These are phyloP conservation scores for Gari tellinella DNA, from an alignment of 2,888 invertebrate species.

Conservation along the genomic window DNA sequence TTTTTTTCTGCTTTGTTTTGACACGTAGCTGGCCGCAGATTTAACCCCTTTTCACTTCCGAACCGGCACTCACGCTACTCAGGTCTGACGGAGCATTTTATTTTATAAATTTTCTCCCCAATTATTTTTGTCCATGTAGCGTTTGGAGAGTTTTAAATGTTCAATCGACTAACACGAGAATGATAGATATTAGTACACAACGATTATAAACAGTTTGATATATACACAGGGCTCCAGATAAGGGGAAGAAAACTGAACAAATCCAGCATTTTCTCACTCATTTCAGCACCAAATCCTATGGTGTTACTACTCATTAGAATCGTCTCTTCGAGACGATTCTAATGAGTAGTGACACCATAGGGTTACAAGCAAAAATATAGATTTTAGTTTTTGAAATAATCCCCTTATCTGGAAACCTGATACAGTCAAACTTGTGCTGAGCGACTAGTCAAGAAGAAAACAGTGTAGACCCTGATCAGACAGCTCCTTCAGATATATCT, in stretches of 20 bases:
- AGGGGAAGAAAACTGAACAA: too few species aligned
- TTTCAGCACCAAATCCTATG: neutral
- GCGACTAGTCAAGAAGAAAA: too few species aligned
- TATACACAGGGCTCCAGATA: too few species aligned
- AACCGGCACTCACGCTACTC: constrained; percentile 40
- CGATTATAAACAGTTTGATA: too few species aligned
- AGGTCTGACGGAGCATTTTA: constrained; percentile 33
- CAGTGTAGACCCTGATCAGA: too few species aligned
- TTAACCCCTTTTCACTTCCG: constrained; percentile 53
- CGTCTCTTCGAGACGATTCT: neutral
- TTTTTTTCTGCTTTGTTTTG: constrained; percentile 24
- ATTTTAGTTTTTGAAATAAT: neutral
- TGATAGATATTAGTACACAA: too few species aligned
- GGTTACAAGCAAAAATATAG: neutral
- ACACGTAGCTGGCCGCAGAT: constrained; percentile 40
- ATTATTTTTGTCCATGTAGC: neutral
- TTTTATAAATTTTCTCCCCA: neutral
- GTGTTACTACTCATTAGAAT: neutral
- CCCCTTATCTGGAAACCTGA: neutral
- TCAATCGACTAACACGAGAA: too few species aligned
- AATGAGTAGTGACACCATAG: neutral
- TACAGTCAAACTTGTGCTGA: too few species aligned
- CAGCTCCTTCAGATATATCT: too few species aligned
- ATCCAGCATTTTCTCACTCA: neutral
- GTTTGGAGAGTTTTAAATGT: too few species aligned